Percentiles rank a stretch among this genome's conserved stretches.
These are phyloP conservation scores for Polyommatus iphigenia DNA, from an alignment of 2,888 invertebrate species.

Conservation along the genomic window DNA sequence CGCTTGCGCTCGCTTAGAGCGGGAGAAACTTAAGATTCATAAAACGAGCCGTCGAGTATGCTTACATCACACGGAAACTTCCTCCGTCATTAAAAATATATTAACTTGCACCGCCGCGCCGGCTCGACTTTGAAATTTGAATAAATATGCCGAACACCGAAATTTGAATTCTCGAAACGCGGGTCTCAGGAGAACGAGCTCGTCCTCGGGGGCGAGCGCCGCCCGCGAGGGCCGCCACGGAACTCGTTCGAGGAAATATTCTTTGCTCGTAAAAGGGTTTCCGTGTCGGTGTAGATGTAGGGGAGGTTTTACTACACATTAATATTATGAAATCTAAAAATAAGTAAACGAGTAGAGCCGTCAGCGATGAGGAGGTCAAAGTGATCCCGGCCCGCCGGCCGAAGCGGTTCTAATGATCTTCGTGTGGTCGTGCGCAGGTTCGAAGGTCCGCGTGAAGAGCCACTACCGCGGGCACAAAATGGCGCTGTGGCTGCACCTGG, in stretches of 20 bases:
- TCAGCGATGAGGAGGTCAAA: neutral
- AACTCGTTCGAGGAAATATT: neutral
- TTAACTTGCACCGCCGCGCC: neutral
- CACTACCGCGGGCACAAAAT: slow-evolving; percentile 95
- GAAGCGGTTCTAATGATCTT: neutral
- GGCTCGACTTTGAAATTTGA: neutral
- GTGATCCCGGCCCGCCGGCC: too few relatives aligned
- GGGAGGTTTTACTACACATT: neutral
- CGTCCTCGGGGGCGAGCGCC: neutral
- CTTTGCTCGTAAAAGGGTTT: neutral
- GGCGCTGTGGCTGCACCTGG: slow-evolving; percentile 93
- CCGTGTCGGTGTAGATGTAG: neutral
- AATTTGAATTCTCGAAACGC: neutral
- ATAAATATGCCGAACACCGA: neutral
- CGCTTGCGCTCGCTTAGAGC: neutral
- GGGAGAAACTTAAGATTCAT: neutral
- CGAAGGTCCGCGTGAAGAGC: slow-evolving; percentile 87
- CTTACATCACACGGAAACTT: neutral
- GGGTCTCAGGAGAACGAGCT: neutral
- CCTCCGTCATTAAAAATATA: neutral
- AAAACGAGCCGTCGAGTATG: neutral
- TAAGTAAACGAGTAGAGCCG: neutral
- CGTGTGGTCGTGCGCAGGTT: slow-evolving; percentile 67
- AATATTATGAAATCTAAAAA: neutral
- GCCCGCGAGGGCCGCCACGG: neutral